phyloP scores from a whole-genome alignment of 1,140 invertebrate genomes.

The Drosophila persimilis region DNA sequence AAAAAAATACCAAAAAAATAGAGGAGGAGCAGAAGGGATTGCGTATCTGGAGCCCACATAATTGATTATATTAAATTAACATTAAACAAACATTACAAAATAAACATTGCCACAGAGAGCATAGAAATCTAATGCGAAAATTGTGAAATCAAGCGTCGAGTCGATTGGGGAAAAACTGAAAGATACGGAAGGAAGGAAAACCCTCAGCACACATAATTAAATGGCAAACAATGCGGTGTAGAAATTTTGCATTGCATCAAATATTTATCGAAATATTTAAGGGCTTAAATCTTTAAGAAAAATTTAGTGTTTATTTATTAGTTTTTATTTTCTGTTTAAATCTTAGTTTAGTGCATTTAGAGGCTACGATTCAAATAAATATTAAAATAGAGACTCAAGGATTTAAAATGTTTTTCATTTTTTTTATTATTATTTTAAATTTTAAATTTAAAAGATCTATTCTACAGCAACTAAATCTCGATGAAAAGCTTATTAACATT shows the following conservation, averaged over 20 bases:
- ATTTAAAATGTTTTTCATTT: too few relatives aligned
- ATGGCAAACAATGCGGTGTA: slow-evolving; percentile 50
- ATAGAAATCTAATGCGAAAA: slow-evolving; percentile 27
- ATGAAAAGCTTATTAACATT: too few relatives aligned
- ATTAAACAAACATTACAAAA: slow-evolving; percentile 62
- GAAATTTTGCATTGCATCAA: slow-evolving; percentile 10
- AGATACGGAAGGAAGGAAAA: slow-evolving; percentile 21
- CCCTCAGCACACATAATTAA: slow-evolving; percentile 57
- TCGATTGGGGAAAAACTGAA: slow-evolving; percentile 57
- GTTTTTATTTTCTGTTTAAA: neutral
- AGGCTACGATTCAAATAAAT: slow-evolving; percentile 5
- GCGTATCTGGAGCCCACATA: slow-evolving; percentile 34
- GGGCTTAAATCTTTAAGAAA: slow-evolving; percentile 3
- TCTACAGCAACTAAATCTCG: too few relatives aligned
- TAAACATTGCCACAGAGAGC: slow-evolving; percentile 41
- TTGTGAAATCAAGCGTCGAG: slow-evolving; percentile 53
- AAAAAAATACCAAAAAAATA: slow-evolving; percentile 6
- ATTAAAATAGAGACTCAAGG: neutral
- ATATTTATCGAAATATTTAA: slow-evolving; percentile 14
- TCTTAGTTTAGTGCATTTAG: slow-evolving; percentile 25
- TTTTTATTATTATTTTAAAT: too few relatives aligned
- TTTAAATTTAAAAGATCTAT: too few relatives aligned
- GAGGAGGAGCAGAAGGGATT: neutral
- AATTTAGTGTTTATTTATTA: too few relatives aligned
- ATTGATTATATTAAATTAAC: slow-evolving; percentile 71